Conservation (phyloP, 2,797 vertebrate genomes). For the Falco biarmicus region DNA sequence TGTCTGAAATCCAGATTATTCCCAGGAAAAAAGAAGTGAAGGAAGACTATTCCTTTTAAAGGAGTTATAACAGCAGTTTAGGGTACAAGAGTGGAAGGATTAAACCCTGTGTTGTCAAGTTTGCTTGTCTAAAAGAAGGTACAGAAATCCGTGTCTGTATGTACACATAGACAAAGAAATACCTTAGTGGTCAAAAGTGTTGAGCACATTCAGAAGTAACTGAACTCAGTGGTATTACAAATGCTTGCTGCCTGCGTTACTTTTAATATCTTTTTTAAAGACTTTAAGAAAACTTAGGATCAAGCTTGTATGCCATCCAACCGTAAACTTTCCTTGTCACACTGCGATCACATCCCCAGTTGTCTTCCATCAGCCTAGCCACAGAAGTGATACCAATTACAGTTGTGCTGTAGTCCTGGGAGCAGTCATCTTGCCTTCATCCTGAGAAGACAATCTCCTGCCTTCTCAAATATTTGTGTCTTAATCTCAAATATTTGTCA, state of each 20-base stretch:
- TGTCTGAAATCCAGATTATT: neutral
- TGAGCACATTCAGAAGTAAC: neutral
- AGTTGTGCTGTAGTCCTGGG: neutral
- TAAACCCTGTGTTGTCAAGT: neutral
- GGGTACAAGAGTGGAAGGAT: neutral
- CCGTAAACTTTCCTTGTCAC: neutral
- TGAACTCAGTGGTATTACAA: conserved; percentile 26
- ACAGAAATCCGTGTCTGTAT: neutral
- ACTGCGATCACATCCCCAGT: neutral
- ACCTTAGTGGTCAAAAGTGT: conserved; percentile 10
- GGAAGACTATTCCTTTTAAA: neutral
- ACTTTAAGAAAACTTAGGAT: neutral
- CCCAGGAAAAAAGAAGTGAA: neutral
- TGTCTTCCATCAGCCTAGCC: neutral
- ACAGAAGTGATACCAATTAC: neutral
- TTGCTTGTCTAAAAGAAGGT: neutral
- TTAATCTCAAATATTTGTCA: neutral
- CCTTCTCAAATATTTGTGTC: neutral
- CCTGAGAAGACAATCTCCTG: neutral
- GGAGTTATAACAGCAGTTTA: neutral
- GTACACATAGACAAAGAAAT: neutral
- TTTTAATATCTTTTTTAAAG: conserved; percentile 30
- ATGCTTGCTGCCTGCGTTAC: neutral
- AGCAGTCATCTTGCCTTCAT: neutral
- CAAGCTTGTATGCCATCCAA: neutral